Conservation (phyloP, 2,113 vertebrate genomes). For the Tringa solitaria region DNA sequence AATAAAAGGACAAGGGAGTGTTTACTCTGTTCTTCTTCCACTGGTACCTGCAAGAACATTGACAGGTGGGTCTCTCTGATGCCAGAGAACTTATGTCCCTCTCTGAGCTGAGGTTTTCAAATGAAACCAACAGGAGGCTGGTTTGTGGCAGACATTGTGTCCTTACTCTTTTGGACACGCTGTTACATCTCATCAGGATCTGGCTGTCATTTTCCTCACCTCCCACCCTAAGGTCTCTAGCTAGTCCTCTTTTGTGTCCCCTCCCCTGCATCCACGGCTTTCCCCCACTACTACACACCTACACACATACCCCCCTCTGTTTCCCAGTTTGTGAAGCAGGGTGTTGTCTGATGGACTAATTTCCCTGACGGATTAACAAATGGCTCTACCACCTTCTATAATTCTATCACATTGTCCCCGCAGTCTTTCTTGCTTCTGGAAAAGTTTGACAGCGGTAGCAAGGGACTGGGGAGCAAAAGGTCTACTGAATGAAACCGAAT, state of each 20-base stretch:
- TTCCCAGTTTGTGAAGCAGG: background rate
- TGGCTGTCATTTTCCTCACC: background rate
- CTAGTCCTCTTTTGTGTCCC: background rate
- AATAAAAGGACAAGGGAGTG: background rate
- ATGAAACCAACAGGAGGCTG: background rate
- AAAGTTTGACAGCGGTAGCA: background rate
- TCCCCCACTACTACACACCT: too few relatives aligned
- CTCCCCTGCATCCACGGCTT: background rate
- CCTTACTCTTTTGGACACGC: background rate
- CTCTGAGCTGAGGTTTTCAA: background rate
- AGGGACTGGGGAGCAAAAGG: conserved; percentile 19
- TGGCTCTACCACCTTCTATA: background rate
- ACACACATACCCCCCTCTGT: background rate
- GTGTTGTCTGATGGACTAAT: background rate
- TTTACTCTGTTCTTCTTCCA: background rate
- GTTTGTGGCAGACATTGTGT: background rate
- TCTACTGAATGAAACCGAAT: background rate
- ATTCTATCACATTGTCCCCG: background rate
- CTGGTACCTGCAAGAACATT: background rate
- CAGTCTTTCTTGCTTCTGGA: background rate
- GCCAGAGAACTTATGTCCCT: background rate
- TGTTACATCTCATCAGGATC: background rate
- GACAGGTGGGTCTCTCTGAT: background rate
- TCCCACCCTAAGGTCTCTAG: background rate
- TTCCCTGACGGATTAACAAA: background rate